These are phyloP conservation scores for Cariama cristata DNA, from an alignment of 2,113 vertebrate species.

Conservation along the genomic window DNA sequence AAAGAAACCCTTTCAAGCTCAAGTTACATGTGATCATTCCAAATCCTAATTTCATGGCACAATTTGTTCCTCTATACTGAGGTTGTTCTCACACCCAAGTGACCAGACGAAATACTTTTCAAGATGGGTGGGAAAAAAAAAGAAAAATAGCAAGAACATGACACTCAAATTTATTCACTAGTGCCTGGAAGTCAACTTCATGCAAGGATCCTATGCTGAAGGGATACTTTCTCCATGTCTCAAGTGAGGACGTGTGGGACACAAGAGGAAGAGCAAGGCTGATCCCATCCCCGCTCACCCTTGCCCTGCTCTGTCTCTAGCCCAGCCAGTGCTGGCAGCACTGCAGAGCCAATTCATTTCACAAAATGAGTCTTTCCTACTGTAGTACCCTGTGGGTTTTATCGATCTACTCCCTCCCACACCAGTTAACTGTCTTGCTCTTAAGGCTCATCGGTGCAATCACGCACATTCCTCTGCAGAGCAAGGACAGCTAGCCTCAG, in stretches of 20 bases:
- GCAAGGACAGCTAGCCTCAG: background rate
- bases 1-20: background rate
- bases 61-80: background rate
- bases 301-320: background rate
- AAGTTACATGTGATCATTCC: background rate
- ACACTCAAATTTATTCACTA: background rate
- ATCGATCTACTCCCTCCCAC: background rate
- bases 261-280: background rate
- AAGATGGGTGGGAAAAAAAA: background rate
- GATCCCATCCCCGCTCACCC: background rate
- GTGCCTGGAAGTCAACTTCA: background rate
- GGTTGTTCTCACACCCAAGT: background rate
- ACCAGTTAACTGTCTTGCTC: rapidly evolving
- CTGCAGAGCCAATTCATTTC: background rate
- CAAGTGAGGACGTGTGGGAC: rapidly evolving
- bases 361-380: background rate
- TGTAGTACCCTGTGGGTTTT: background rate
- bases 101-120: background rate
- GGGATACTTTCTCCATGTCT: background rate
- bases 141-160: background rate
- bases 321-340: background rate
- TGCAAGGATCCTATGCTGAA: rapidly evolving
- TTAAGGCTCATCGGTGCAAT: background rate
- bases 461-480: background rate
- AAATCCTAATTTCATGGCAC: slow-evolving; percentile 10